These are phyloP conservation scores for Catharus fuscescens DNA, from an alignment of 2,113 vertebrate genomes.

Conservation along the genomic window DNA sequence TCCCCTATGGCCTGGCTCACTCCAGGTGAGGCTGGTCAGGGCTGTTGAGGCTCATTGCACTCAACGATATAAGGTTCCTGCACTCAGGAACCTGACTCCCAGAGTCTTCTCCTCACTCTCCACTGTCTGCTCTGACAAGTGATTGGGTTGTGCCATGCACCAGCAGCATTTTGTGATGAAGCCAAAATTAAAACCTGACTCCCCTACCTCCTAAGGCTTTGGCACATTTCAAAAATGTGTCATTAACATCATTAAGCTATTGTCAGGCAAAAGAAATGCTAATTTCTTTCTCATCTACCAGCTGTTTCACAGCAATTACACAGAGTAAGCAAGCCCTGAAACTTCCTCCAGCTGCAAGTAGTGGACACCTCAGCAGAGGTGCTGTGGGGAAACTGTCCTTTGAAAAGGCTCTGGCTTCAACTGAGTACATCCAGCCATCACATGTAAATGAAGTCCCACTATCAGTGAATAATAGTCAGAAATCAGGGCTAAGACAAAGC, in stretches of 20 bases:
- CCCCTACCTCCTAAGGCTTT: background rate
- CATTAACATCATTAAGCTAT: background rate
- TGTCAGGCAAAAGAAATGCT: background rate
- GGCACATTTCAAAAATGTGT: background rate
- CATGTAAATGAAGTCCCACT: background rate
- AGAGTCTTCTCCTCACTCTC: background rate
- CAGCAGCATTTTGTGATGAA: background rate
- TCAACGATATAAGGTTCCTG: too few species aligned
- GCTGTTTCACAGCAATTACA: background rate
- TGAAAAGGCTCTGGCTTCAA: background rate
- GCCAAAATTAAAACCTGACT: conserved; percentile 1
- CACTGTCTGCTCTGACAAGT: background rate
- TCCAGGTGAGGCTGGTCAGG: background rate
- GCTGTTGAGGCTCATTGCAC: background rate
- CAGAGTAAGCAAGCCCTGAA: background rate
- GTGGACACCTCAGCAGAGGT: background rate
- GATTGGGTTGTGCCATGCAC: background rate
- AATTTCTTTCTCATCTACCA: background rate
- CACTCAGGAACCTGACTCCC: too few species aligned
- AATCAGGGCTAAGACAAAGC: background rate
- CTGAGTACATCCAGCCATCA: background rate
- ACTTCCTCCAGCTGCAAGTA: background rate
- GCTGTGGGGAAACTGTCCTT: background rate
- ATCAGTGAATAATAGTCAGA: background rate
- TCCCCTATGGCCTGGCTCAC: background rate